phyloP scores from a whole-genome alignment of 2,888 invertebrate genomes.

The Cephus sareptanus region DNA sequence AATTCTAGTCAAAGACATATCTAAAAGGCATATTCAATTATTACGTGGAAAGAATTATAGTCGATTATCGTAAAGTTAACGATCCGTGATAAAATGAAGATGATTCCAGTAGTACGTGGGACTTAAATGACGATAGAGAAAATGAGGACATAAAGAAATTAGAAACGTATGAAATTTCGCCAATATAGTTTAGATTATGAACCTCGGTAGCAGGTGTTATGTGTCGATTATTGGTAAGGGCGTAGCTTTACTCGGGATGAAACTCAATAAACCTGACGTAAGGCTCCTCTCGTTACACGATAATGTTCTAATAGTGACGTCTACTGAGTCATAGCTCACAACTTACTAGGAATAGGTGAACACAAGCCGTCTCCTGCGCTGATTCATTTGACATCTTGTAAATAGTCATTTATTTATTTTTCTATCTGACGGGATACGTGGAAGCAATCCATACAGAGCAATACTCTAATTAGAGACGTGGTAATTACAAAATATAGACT shows the following conservation, averaged over 20 bases:
- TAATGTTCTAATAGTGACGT: not conserved
- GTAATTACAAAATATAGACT: conserved; percentile 11
- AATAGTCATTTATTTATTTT: conserved; percentile 61
- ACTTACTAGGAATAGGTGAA: conserved; percentile 17
- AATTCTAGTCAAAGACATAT: conserved; percentile 39
- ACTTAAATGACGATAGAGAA: not conserved
- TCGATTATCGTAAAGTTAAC: not conserved
- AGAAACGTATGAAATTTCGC: not conserved
- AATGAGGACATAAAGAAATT: not conserved
- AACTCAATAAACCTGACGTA: not conserved
- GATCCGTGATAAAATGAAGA: not conserved
- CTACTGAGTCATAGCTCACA: conserved; percentile 3
- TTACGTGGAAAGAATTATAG: not conserved
- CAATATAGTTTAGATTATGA: not conserved
- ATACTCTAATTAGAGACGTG: conserved; percentile 21
- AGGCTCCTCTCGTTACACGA: not conserved
- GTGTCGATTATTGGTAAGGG: not conserved
- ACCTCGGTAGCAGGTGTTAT: not conserved
- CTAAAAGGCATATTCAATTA: conserved; percentile 33
- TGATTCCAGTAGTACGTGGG: no score
- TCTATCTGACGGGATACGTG: conserved; percentile 49
- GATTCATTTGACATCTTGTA: conserved; percentile 57
- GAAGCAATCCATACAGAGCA: conserved; percentile 24
- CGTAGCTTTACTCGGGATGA: not conserved
- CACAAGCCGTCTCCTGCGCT: conserved; percentile 11